Base-by-base conservation (phyloP, 2,888 invertebrate species). In the Oxyteleia sp. region DNA sequence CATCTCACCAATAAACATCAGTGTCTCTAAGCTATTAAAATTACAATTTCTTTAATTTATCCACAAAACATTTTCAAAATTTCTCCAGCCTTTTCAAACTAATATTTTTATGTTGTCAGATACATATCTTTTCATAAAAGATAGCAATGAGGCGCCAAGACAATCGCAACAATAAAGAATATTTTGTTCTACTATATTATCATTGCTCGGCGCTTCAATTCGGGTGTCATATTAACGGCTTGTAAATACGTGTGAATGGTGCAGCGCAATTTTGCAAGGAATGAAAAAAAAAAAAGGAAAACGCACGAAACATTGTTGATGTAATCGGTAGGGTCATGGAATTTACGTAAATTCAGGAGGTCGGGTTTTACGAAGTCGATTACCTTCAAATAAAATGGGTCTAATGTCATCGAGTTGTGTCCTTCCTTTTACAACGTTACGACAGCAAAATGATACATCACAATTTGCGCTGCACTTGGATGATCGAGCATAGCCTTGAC, bases 341-440 rank as follows among this genome's bases (percentile, higher is more conserved):
- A 49, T 69, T 79, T 55, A 41, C 69, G 68, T 63, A 71, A 71
- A 79, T 64, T 79, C 57, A 55, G 59, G 64, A n/a, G 53, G 49
- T 45, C 55, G 57, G 32, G 59, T 78, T 68, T n/a, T n/a, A n/a
- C 18, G 35, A 55, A 78, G 72, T 55, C 20, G 82, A 68, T 78
- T 78, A 43, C 78, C 78, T 82, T 82, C 82, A 47, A 68, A 78
- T 76, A 59, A 76, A 66, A 72, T 78, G 72, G 55, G 76, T 74
- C 72, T 78, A 78, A 78, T 76, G 76, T 76, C 72, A 82, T 72
- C 72, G 23, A 76, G 57, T 38, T 51, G 45, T 63, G 76, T 82
- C 82, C 71, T 82, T 82, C 71, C 66, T 71, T 82, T 82, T n/a
- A n/a, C n/a, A n/a, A n/a, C n/a, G n/a, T n/a, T n/a, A n/a, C n/a